Evolutionary conservation across 2,797 vertebrate genomes (phyloP), one percentile per base, ranked within the genome.

Genomic region (Dermochelys coriacea): DNA sequence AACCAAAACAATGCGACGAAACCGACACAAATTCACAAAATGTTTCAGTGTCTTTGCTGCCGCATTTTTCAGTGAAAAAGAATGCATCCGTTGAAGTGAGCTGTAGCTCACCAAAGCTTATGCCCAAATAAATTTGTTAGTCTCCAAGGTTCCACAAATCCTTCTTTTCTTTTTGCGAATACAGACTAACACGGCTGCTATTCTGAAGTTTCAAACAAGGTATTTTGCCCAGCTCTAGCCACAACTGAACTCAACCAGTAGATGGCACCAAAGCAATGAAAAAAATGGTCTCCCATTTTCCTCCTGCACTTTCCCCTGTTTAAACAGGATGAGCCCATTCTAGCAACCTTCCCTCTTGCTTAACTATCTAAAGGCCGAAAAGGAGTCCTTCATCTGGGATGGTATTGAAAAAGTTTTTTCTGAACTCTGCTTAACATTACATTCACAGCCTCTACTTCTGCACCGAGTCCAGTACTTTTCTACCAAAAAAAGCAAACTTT

Each of bases 251-350:
- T 68, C 57, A 34, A 94, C 96, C 97, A 96, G 97, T 71, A 97
- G 97, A 96, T 97, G 97, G 97, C 96, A 97, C 94, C 95, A 95
- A 84, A 96, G 96, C 71, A 57, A 96, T 94, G 85, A 86, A 2
- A 82, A 97, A 96, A 71, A 78, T 91, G 10, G 68, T 93, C 78
- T 86, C 64, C 1, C 2, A 2, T 51, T 54, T 50, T 92, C 29
- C 41, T 68, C 86, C 82, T 77, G 55, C 1, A 8, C n/a, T 49
- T 34, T 55, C 64, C 61, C 79, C 55, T 2, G 31, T 2, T 25
- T 64, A 80, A 0, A 3, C 55, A n/a, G 12, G 7, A n/a, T 12
- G 7, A 68, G 9, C 4, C 3, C n/a, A 45, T 59, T 37, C 55
- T 19, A 57, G 54, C 55, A 82, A 55, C 41, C 41, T 31, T 57